These are phyloP conservation scores for honey bee (Apis mellifera) DNA, from an alignment of 1,140 invertebrate genomes.

Conservation along the genomic window Amel_HAv3.1 CM009931.2:12465001-12465500, in stretches of 20 bases:
- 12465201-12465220: constrained; percentile 31
- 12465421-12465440: too few relatives aligned
- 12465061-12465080: constrained; percentile 13
- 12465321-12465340: neutral
- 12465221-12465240: constrained; percentile 25
- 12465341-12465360: neutral
- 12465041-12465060: neutral
- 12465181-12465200: neutral
- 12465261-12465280: constrained; percentile 49
- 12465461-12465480: too few relatives aligned
- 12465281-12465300: constrained; percentile 19
- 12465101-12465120: constrained; percentile 31
- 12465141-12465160: constrained; percentile 20
- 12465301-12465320: neutral
- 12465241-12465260: constrained; percentile 30
- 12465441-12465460: too few relatives aligned
- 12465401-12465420: too few relatives aligned
- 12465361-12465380: too few relatives aligned
- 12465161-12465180: neutral
- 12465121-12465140: constrained; percentile 36
- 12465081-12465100: constrained; percentile 13
- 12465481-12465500: too few relatives aligned
- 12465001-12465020: too few relatives aligned
- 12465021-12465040: neutral
- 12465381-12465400: too few relatives aligned